phyloP scores from a whole-genome alignment of 2,888 invertebrate species.

The Anoncus sp. region DNA sequence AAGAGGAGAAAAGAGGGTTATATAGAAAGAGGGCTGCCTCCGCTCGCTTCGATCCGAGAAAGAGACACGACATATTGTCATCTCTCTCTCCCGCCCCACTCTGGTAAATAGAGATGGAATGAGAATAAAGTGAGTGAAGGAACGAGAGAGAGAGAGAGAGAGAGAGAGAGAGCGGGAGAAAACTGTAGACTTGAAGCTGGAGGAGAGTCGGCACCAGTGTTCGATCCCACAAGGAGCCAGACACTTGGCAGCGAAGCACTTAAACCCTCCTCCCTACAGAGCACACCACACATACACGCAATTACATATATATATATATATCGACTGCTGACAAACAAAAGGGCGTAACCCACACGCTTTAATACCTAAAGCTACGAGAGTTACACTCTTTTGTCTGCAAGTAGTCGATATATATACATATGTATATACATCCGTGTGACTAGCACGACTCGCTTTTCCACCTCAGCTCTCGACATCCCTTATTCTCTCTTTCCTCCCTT shows the following conservation, averaged over 20 bases:
- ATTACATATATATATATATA: background rate
- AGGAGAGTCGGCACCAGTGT: slow-evolving; percentile 67
- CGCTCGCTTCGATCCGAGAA: slow-evolving; percentile 54
- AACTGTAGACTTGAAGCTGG: slow-evolving; percentile 59
- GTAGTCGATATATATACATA: background rate
- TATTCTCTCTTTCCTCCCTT: slow-evolving; percentile 60
- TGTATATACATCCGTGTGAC: no score
- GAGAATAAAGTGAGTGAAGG: slow-evolving; percentile 49
- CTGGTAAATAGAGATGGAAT: slow-evolving; percentile 36
- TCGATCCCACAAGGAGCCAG: slow-evolving; percentile 82
- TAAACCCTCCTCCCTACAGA: slow-evolving; percentile 73
- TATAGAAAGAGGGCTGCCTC: slow-evolving; percentile 62
- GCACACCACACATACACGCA: slow-evolving; percentile 26
- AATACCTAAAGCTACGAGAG: background rate
- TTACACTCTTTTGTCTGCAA: background rate
- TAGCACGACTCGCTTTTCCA: slow-evolving; percentile 51
- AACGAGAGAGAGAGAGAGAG: slow-evolving; percentile 46
- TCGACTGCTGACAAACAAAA: background rate
- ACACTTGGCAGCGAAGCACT: slow-evolving; percentile 80
- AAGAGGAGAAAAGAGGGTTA: slow-evolving; percentile 60
- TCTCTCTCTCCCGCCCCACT: slow-evolving; percentile 22
- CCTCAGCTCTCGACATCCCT: slow-evolving; percentile 63
- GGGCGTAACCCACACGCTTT: slow-evolving; percentile 1
- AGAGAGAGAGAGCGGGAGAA: slow-evolving; percentile 49
- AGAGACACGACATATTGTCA: slow-evolving; percentile 13